Conservation (phyloP, 1,140 invertebrate genomes). For the Melitaea cinxia region DNA sequence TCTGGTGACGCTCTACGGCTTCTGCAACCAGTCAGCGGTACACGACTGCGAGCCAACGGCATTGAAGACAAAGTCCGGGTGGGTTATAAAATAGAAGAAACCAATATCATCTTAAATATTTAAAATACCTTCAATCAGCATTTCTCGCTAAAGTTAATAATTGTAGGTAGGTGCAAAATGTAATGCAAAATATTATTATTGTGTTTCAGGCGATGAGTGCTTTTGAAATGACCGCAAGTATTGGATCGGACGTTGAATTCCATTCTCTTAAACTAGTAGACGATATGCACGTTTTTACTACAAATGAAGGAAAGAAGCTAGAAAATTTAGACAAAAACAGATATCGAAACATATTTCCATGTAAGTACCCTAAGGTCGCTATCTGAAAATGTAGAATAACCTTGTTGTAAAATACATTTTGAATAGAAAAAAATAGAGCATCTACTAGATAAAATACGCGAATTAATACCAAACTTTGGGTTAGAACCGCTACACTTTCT, state of each 20-base stretch:
- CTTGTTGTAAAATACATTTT: too few relatives aligned
- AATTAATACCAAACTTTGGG: too few relatives aligned
- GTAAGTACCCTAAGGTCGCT: constrained; percentile 77
- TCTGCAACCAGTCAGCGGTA: constrained; percentile 97
- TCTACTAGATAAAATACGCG: too few relatives aligned
- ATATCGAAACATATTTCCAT: constrained; percentile 99
- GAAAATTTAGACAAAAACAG: constrained; percentile 97
- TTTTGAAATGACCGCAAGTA: constrained; percentile 44
- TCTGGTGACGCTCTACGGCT: constrained; percentile 97
- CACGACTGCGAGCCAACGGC: constrained; percentile 95
- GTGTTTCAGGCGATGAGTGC: constrained; percentile 75
- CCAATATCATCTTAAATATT: not conserved
- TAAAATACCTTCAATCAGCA: too few relatives aligned
- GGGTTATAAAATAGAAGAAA: not conserved
- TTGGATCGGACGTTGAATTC: constrained; percentile 98
- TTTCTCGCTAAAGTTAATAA: too few relatives aligned
- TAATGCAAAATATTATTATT: too few relatives aligned
- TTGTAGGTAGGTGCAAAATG: too few relatives aligned
- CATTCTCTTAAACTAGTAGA: constrained; percentile 97
- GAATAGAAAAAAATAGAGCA: too few relatives aligned
- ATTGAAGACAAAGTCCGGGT: constrained; percentile 92
- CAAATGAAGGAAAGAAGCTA: constrained; percentile 93
- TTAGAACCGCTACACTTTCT: too few relatives aligned
- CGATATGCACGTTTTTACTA: constrained; percentile 93
- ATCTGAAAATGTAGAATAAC: too few relatives aligned